Base-by-base conservation (phyloP, 2,888 invertebrate species). In the Mythimna pallens region DNA sequence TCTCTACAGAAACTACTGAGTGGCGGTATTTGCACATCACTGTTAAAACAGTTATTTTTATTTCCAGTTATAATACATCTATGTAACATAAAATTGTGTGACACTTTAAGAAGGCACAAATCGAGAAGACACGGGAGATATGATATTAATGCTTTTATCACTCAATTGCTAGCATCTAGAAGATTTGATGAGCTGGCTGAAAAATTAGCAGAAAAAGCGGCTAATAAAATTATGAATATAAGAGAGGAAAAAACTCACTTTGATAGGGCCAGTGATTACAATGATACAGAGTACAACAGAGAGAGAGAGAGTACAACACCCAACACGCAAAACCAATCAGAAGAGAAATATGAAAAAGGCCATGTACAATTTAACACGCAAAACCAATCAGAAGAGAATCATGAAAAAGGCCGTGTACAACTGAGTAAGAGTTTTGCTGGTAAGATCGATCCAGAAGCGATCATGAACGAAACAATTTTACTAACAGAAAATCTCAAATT, bases 141-240 rank as follows among this genome's bases (percentile, higher is more conserved):
- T 17, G 76, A 83, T 36, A 61, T 84, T 6, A 83, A 85, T 3
- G 63, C 43, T 22, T 86, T 84, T 34, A 77, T 84, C 52, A 76
- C 55, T 8, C 67, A 73, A 65, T 59, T 84, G 7, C 43, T 84
- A 0, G 52, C 73, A 2, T 85, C 83, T 1, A 62, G 55, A 9
- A 79, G 73, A 65, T 83, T 85, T 58, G 79, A 77, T 6, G 76
- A 78, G 50, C 61, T 84, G 0, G 71, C 77, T 1, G 84, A 84
- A 1, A 74, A 62, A 57, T 30, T 84, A 0, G 79, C 84, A 8
- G 79, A 83, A 1, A 86, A 81, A 50, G 77, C 84, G 1, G 82
- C 62, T 0, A 57, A 40, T 1, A 81, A 43, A 58, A 70, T 86
- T 3, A 64, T 50, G 50, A 22, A 9, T 12, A 40, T 20, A 0